phyloP scores from a whole-genome alignment of 1,140 invertebrate genomes.

The Drosophila fuyamai region DNA sequence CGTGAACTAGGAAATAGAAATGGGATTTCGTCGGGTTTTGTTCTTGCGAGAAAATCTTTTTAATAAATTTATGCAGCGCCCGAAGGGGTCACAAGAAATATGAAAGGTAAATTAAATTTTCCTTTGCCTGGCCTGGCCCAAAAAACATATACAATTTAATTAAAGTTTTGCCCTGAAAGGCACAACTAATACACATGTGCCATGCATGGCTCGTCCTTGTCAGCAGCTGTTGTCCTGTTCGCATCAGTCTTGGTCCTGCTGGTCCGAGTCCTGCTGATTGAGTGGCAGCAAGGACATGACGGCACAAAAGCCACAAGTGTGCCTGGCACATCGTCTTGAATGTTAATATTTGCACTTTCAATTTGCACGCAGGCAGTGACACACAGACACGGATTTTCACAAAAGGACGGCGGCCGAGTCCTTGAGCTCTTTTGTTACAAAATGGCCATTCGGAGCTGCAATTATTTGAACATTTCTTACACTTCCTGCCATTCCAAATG shows the following conservation, averaged over 20 bases:
- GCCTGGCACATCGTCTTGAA: constrained; percentile 65
- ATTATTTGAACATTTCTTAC: constrained; percentile 62
- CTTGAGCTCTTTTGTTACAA: constrained; percentile 47
- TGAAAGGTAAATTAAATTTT: constrained; percentile 48
- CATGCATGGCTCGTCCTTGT: constrained; percentile 29
- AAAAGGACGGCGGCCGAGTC: constrained; percentile 28
- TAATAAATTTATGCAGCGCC: constrained; percentile 52
- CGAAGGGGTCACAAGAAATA: constrained; percentile 19
- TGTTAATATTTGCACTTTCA: constrained; percentile 78
- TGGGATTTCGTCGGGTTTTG: constrained; percentile 40
- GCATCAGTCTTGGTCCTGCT: constrained; percentile 24
- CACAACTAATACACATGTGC: constrained; percentile 21
- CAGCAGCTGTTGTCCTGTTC: constrained; percentile 44
- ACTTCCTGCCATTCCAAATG: constrained; percentile 74
- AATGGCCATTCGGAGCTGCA: constrained; percentile 46
- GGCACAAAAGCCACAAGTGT: constrained; percentile 66
- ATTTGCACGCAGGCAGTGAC: constrained; percentile 50
- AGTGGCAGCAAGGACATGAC: constrained; percentile 29
- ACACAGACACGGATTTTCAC: constrained; percentile 13
- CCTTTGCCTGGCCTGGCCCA: background rate
- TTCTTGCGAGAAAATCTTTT: constrained; percentile 43
- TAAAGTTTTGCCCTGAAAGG: constrained; percentile 40
- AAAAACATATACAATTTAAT: constrained; percentile 57
- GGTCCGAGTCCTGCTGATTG: constrained; percentile 30
- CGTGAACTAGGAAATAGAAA: constrained; percentile 27